phyloP scores from a whole-genome alignment of 2,113 vertebrate species.

The Podilymbus podiceps region DNA sequence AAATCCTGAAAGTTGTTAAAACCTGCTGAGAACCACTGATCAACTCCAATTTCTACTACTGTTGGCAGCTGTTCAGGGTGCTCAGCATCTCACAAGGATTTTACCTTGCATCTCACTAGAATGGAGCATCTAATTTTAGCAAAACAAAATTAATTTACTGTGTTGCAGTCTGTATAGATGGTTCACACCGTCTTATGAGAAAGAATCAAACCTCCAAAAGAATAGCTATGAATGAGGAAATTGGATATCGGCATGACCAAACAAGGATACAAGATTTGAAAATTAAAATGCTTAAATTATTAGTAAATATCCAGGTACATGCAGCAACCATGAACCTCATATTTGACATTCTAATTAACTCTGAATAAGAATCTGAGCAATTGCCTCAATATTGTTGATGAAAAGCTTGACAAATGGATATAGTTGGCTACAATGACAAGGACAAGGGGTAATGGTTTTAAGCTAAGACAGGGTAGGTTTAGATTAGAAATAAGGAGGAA shows the following conservation, averaged over 20 bases:
- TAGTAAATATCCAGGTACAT: not conserved
- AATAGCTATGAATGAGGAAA: not conserved
- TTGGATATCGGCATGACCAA: not conserved
- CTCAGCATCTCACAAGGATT: not conserved
- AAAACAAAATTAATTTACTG: not conserved
- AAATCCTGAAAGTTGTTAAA: not conserved
- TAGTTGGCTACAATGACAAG: not conserved
- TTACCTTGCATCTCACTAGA: not conserved
- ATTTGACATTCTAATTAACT: not conserved
- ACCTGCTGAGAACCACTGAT: not conserved
- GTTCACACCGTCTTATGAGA: not conserved
- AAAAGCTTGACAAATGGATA: not conserved
- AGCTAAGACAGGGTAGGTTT: too few relatives aligned
- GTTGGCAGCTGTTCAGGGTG: conserved; percentile 8
- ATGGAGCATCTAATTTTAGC: not conserved
- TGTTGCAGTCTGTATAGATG: not conserved
- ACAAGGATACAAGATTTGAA: not conserved
- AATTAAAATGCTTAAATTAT: not conserved
- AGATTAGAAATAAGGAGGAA: too few relatives aligned
- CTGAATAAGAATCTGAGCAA: not conserved
- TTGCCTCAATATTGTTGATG: not conserved
- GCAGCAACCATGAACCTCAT: not conserved
- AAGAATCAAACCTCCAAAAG: not conserved
- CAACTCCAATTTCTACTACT: not conserved
- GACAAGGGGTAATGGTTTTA: too few relatives aligned